phyloP scores from a whole-genome alignment of 92 coral and sea anemone species.

The Pocillopora meandrina region DNA sequence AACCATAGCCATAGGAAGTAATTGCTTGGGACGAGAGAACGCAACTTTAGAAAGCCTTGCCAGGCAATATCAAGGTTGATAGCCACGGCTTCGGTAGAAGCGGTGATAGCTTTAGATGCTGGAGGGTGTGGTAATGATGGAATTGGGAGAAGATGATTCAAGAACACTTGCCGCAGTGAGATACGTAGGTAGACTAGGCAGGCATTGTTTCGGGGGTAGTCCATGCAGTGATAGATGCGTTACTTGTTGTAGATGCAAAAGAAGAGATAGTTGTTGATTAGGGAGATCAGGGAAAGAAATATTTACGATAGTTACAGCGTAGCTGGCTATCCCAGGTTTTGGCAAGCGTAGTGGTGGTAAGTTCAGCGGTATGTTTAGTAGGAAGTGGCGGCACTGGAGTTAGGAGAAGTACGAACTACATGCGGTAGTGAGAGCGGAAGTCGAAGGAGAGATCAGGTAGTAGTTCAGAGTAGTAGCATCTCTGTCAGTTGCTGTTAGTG shows the following conservation, averaged over 20 bases:
- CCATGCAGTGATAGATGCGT: neutral
- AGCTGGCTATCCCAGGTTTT: neutral
- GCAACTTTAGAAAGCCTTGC: too few species aligned
- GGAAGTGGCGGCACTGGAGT: neutral
- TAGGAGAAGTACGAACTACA: neutral
- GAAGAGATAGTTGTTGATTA: neutral
- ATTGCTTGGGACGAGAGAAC: neutral
- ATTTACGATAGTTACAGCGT: too few species aligned
- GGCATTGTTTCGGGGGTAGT: neutral
- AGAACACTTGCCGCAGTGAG: too few species aligned
- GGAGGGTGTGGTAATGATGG: neutral
- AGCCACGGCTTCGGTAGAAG: neutral
- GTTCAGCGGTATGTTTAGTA: neutral
- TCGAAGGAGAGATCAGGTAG: neutral
- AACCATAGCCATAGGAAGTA: neutral
- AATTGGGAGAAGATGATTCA: too few species aligned
- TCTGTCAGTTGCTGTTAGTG: neutral
- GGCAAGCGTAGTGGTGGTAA: neutral
- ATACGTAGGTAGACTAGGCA: too few species aligned
- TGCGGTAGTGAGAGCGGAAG: neutral
- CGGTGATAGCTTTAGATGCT: neutral
- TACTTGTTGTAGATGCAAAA: neutral
- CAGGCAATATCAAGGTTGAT: too few species aligned
- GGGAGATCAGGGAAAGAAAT: too few species aligned
- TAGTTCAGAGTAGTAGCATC: neutral